Base-by-base conservation (phyloP, 2,797 vertebrate species). In the Enteromius mattozi region DNA sequence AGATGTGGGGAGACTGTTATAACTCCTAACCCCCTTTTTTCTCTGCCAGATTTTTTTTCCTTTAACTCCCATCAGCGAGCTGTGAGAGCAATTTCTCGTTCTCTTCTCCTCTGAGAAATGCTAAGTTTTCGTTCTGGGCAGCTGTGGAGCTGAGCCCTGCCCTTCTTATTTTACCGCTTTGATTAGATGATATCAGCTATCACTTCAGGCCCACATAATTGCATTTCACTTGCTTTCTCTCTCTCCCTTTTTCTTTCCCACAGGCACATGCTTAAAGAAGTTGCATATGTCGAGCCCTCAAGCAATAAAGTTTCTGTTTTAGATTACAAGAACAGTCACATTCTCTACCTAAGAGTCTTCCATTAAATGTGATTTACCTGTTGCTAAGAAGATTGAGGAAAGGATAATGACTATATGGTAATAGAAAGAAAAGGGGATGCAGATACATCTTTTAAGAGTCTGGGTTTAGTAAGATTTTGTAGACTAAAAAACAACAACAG, bases 1-100 rank as follows among this genome's bases (percentile, higher is more conserved):
- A 97, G 94, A 96, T 90, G 86, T 91, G 87, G 90, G 90, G 92
- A 94, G 93, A 91, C 94, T 93, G 92, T 95, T 95, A 94, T 95
- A 95, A 87, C 89, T 47, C 33, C 19, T 16, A 63, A n/a, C 35
- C 82, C 65, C 47, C 54, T 70, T 47, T 74, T 78, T 68, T 59
- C 90, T 91, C 91, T 91, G 89, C 86, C 72, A 85, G 72, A 24
- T 30, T 81, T 91, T 93, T 95, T 94, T 90, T 90, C 90, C 85
- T 78, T 88, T 83, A 83, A 72, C 88, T 88, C 79, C 82, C 83
- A 19, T 89, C 82, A 40, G 68, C 9, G 74, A 78, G 37, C 35
- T 59, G 37, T 76, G 77, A 59, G 63, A 40, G 27, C 47, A 69
- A 83, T 81, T 70, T 76, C 13, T 37, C 30, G 35, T 3, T 78